A percentile compares a stretch with the other conserved stretches of the same genome.
phyloP scores from a whole-genome alignment of 1,140 invertebrate genomes.

The Cydia strobilella region DNA sequence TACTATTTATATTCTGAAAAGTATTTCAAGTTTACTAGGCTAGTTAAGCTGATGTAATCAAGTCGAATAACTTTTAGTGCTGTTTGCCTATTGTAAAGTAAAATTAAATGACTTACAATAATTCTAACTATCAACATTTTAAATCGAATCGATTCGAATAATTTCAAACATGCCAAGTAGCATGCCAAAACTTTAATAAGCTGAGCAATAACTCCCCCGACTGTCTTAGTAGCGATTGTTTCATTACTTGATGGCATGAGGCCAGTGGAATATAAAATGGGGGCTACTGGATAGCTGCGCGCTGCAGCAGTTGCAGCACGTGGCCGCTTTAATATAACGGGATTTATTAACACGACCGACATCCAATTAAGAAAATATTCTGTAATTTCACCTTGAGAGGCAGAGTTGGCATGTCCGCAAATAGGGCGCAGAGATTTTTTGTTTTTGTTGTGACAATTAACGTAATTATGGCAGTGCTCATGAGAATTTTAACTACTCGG shows the following conservation, averaged over 20 bases:
- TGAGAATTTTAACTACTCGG: neutral
- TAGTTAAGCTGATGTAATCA: too few relatives aligned
- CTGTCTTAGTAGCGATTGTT: conserved; percentile 19
- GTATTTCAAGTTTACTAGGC: neutral
- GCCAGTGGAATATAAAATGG: conserved; percentile 39
- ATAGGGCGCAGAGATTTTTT: neutral
- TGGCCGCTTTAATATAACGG: conserved; percentile 53
- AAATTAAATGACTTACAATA: too few relatives aligned
- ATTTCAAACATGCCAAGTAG: conserved; percentile 9
- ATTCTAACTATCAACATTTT: too few relatives aligned
- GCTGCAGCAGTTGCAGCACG: conserved; percentile 44
- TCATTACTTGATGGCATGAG: conserved; percentile 36
- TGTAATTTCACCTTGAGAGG: conserved; percentile 37
- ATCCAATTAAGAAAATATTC: conserved; percentile 41
- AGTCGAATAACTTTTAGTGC: too few relatives aligned
- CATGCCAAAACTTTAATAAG: conserved; percentile 31
- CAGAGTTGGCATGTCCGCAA: conserved; percentile 18
- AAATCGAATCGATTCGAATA: neutral
- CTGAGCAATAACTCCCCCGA: neutral
- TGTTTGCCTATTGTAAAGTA: too few relatives aligned
- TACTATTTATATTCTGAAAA: neutral
- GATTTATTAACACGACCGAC: conserved; percentile 33
- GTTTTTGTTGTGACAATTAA: conserved; percentile 7
- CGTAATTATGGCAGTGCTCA: neutral
- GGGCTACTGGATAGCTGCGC: conserved; percentile 36